Percentiles rank a stretch among this genome's conserved stretches.
Conservation (phyloP, 1,140 invertebrate genomes). For the Stegodyphus dumicola region DNA sequence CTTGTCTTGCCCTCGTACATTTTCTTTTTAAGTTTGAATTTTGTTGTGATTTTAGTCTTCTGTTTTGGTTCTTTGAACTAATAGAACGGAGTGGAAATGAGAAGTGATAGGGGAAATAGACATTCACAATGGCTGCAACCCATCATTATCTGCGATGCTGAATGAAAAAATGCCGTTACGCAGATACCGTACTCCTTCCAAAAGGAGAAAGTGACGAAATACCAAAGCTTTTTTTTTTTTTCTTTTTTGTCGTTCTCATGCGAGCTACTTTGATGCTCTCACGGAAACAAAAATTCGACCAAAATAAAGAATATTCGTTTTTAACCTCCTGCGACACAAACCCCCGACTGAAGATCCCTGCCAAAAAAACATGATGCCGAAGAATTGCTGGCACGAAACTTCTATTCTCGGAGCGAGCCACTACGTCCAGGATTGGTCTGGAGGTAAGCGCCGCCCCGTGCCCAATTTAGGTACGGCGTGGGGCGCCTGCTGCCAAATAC, state of each 20-base stretch:
- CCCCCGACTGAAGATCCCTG: slow-evolving; percentile 21
- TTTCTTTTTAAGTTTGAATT: too few relatives aligned
- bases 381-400: slow-evolving; percentile 37
- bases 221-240: too few relatives aligned
- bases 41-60: too few relatives aligned
- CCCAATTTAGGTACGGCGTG: slow-evolving; percentile 47
- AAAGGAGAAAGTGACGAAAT: slow-evolving; percentile 54
- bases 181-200: slow-evolving; percentile 37
- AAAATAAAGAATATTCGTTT: slow-evolving; percentile 34
- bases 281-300: slow-evolving; percentile 16
- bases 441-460: background rate
- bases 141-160: too few relatives aligned
- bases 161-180: too few relatives aligned
- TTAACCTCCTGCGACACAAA: slow-evolving; percentile 19
- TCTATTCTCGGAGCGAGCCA: slow-evolving; percentile 30
- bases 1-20: too few relatives aligned
- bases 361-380: slow-evolving; percentile 25
- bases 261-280: background rate
- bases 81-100: too few relatives aligned
- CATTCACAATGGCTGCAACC: too few relatives aligned
- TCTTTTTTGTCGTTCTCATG: too few relatives aligned
- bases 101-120: too few relatives aligned
- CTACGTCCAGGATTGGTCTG: slow-evolving; percentile 7
- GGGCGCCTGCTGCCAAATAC: slow-evolving; percentile 31
- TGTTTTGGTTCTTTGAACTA: too few relatives aligned